phyloP scores from a whole-genome alignment of 2,888 invertebrate species.

The Euplagia quadripunctaria region DNA sequence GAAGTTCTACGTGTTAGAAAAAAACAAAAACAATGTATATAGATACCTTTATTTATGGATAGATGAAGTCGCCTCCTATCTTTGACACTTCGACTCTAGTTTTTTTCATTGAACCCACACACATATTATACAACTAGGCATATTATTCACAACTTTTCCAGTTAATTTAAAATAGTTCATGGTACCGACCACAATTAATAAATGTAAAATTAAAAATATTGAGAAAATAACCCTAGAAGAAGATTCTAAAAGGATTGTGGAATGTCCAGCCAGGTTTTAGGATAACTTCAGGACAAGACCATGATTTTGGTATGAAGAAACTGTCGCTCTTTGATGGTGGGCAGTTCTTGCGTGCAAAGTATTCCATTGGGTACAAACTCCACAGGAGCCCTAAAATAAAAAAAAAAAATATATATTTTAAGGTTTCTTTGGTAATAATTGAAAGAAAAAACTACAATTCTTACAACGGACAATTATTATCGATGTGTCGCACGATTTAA shows the following conservation, averaged over 20 bases:
- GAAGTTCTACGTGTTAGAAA: not conserved
- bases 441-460: too few species aligned
- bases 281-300: constrained; percentile 81
- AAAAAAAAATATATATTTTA: too few species aligned
- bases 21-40: not conserved
- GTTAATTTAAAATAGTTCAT: not conserved
- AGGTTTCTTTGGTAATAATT: too few species aligned
- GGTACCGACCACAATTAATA: not conserved
- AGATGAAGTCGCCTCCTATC: not conserved
- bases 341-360: constrained; percentile 93
- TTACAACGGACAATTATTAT: too few species aligned
- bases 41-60: not conserved
- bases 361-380: constrained; percentile 95
- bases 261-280: constrained; percentile 81
- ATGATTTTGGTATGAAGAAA: constrained; percentile 82
- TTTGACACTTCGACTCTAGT: not conserved
- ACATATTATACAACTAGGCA: not conserved
- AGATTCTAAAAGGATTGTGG: constrained; percentile 73
- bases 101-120: not conserved
- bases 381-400: constrained; percentile 83
- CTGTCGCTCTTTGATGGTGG: constrained; percentile 82
- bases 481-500: too few species aligned
- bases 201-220: not conserved
- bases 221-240: constrained; percentile 41
- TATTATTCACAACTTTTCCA: not conserved